Percentiles rank a stretch among this genome's conserved stretches.
Conservation (phyloP, 2,888 invertebrate species). For the Heliconius hortense region DNA sequence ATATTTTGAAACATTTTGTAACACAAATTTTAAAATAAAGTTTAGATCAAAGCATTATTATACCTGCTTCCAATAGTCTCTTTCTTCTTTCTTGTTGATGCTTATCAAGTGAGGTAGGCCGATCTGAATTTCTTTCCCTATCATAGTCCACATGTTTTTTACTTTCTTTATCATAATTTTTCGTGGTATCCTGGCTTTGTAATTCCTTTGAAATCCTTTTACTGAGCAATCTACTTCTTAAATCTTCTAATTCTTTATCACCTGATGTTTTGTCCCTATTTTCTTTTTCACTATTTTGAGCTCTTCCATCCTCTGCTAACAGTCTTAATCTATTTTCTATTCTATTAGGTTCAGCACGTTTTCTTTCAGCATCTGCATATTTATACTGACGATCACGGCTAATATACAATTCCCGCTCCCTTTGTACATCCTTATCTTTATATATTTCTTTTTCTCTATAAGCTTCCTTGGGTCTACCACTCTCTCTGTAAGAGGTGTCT, state of each 20-base stretch:
- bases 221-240: constrained; percentile 87
- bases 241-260: constrained; percentile 86
- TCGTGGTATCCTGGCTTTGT: constrained; percentile 72
- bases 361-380: constrained; percentile 66
- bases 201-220: constrained; percentile 86
- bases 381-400: constrained; percentile 69
- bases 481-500: constrained; percentile 61
- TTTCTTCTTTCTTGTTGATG: constrained; percentile 84
- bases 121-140: constrained; percentile 67
- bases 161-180: constrained; percentile 70
- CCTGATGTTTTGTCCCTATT: constrained; percentile 76
- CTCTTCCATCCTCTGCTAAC: constrained; percentile 68
- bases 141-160: constrained; percentile 77
- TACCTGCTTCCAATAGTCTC: constrained; percentile 86
- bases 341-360: constrained; percentile 65
- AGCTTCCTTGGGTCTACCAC: constrained; percentile 57
- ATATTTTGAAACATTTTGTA: neutral
- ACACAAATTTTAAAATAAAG: neutral
- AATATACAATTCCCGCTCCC: constrained; percentile 61
- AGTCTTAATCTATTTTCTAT: constrained; percentile 70
- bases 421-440: constrained; percentile 66
- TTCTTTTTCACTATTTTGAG: constrained; percentile 75
- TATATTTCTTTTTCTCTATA: constrained; percentile 63
- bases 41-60: constrained; percentile 38
- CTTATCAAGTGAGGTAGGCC: constrained; percentile 70